Evolutionary conservation across 2,113 vertebrate species (phyloP).

Genomic region (Pseudolaguvia tuberculata): DNA sequence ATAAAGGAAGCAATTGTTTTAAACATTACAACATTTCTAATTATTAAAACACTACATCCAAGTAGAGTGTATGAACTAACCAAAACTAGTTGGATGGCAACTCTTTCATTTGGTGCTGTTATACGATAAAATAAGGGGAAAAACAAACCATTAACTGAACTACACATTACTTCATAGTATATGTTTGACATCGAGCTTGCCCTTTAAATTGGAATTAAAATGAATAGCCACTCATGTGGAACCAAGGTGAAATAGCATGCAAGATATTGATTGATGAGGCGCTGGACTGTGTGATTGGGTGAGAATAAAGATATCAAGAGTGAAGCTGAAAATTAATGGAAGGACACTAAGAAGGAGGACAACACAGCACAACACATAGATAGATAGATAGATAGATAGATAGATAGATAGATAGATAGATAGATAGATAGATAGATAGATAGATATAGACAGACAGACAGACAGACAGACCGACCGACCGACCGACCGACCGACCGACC

Average conservation of each 20-base stretch:
- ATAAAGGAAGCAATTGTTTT: neutral
- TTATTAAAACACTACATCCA: neutral
- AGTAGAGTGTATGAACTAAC: neutral
- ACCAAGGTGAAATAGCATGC: conserved; percentile 17
- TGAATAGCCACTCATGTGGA: neutral
- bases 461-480: neutral
- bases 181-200: conserved; percentile 34
- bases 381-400: neutral
- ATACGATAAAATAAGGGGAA: conserved; percentile 7
- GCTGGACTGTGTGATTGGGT: conserved; percentile 20
- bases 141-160: neutral
- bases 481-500: no score
- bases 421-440: neutral
- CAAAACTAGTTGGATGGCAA: neutral
- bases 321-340: conserved; percentile 15
- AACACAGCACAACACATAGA: neutral
- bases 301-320: conserved; percentile 24
- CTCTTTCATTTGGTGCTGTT: neutral
- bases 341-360: neutral
- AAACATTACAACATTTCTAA: neutral
- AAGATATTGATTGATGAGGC: neutral
- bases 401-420: neutral
- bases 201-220: conserved; percentile 30
- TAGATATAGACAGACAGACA: neutral
- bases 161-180: conserved; percentile 20